These are phyloP conservation scores for Pristiophorus japonicus DNA, from an alignment of 2,113 vertebrate species.

Conservation along the genomic window DNA sequence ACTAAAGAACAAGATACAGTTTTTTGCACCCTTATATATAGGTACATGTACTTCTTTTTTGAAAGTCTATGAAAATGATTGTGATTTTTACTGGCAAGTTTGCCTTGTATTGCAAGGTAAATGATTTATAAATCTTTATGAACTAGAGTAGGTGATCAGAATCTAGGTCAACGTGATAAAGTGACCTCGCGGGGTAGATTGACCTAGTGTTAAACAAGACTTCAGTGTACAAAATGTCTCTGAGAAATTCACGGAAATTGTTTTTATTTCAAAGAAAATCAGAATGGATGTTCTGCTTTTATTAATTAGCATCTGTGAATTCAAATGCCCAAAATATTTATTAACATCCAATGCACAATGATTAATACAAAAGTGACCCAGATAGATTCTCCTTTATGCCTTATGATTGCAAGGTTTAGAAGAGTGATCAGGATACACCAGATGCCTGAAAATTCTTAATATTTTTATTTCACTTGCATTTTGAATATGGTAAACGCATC, in stretches of 20 bases:
- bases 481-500: background rate
- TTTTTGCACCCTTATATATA: background rate
- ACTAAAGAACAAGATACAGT: background rate
- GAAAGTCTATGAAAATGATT: background rate
- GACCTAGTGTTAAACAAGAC: background rate
- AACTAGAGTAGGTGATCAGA: background rate
- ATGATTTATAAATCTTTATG: conserved; percentile 28
- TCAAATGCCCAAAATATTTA: background rate
- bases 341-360: background rate
- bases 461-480: background rate
- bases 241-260: background rate
- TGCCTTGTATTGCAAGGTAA: background rate
- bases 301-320: background rate
- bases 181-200: background rate
- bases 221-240: background rate
- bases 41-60: background rate
- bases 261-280: background rate
- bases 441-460: background rate
- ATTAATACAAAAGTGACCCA: background rate
- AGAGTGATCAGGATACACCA: background rate
- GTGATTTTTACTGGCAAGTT: background rate
- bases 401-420: background rate
- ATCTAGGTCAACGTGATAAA: background rate
- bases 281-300: background rate
- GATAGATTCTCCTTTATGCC: background rate